These are phyloP conservation scores for Acleris laterana DNA, from an alignment of 2,888 invertebrate species.

Conservation along the genomic window DNA sequence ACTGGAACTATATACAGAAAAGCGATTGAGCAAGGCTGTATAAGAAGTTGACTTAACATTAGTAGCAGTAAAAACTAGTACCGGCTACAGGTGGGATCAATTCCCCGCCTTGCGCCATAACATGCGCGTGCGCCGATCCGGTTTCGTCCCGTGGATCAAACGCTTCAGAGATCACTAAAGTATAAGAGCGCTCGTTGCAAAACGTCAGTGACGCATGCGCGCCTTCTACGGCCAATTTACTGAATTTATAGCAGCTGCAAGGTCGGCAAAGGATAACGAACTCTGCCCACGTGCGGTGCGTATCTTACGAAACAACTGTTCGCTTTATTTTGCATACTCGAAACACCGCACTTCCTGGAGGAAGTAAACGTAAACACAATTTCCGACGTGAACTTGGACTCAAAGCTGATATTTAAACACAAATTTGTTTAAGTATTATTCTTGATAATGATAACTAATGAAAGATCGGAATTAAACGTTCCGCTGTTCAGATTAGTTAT, in stretches of 20 bases:
- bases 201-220: slow-evolving; percentile 72
- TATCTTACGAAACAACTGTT: slow-evolving; percentile 62
- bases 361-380: slow-evolving; percentile 16
- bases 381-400: slow-evolving; percentile 11
- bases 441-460: no score
- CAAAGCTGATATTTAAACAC: neutral
- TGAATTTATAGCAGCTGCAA: slow-evolving; percentile 79
- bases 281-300: slow-evolving; percentile 53
- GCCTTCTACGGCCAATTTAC: slow-evolving; percentile 74
- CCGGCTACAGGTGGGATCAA: slow-evolving; percentile 68
- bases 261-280: slow-evolving; percentile 80
- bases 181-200: slow-evolving; percentile 49
- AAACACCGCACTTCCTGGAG: slow-evolving; percentile 27
- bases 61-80: slow-evolving; percentile 69
- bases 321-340: slow-evolving; percentile 52
- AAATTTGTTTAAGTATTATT: neutral
- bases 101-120: slow-evolving; percentile 55
- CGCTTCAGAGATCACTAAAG: slow-evolving; percentile 33
- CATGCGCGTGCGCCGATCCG: slow-evolving; percentile 59
- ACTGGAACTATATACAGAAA: slow-evolving; percentile 12
- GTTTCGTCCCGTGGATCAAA: slow-evolving; percentile 59
- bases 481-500: no score
- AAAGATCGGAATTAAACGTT: no score
- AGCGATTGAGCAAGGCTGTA: slow-evolving; percentile 32
- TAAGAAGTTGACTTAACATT: slow-evolving; percentile 43